Percentiles rank a stretch among this genome's conserved stretches.
Conservation (phyloP, 1,140 invertebrate genomes). For the Brachionus asplanchnoidis region DNA sequence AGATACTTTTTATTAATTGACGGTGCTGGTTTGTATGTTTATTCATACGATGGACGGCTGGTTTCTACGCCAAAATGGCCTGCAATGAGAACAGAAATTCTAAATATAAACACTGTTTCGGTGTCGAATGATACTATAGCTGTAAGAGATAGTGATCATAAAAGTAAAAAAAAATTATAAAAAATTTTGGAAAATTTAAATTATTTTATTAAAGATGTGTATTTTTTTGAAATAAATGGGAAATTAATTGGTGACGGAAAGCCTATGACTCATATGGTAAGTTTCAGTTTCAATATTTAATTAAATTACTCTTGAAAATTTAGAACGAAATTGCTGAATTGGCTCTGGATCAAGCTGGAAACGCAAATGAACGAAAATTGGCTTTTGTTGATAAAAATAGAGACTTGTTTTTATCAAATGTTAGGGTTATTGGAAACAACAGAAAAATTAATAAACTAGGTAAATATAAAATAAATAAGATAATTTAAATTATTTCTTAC, state of each 20-base stretch:
- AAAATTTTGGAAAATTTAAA: not conserved
- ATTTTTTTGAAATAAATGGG: slow-evolving; percentile 76
- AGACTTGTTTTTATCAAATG: slow-evolving; percentile 60
- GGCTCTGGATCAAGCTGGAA: slow-evolving; percentile 72
- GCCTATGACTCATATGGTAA: slow-evolving; percentile 60
- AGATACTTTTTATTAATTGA: slow-evolving; percentile 77
- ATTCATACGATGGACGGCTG: slow-evolving; percentile 80
- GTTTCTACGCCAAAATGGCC: slow-evolving; percentile 73
- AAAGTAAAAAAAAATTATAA: not conserved
- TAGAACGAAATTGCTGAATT: slow-evolving; percentile 68
- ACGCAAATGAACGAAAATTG: slow-evolving; percentile 65
- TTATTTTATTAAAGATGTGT: slow-evolving; percentile 63
- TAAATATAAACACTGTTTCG: slow-evolving; percentile 65
- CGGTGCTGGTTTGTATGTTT: slow-evolving; percentile 68
- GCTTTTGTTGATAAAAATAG: slow-evolving; percentile 75
- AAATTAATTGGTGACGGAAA: slow-evolving; percentile 67
- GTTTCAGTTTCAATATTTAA: not conserved
- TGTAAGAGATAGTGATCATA: slow-evolving; percentile 63
- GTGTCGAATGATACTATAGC: slow-evolving; percentile 77
- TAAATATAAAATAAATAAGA: slow-evolving; percentile 58
- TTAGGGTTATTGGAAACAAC: not conserved
- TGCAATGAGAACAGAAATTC: slow-evolving; percentile 65
- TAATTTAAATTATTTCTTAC: slow-evolving; percentile 43
- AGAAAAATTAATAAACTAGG: slow-evolving; percentile 30
- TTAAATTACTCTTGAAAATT: slow-evolving; percentile 48